Percentiles rank a stretch among this genome's conserved stretches.
phyloP scores from a whole-genome alignment of 2,888 invertebrate genomes.

The Pachydiplax longipennis region DNA sequence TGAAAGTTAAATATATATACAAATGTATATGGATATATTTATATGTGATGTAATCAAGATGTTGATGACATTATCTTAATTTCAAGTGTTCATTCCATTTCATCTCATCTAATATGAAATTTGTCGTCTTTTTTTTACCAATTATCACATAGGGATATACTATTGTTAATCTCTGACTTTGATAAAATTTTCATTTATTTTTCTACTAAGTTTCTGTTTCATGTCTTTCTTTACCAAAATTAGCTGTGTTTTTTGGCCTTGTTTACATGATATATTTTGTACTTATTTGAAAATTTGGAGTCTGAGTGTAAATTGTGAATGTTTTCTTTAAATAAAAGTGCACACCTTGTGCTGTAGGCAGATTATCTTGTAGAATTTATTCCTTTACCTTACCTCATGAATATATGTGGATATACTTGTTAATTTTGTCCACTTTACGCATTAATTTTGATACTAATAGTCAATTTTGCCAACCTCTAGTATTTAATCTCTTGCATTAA shows the following conservation, averaged over 20 bases:
- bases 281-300: neutral
- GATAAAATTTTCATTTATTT: neutral
- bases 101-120: neutral
- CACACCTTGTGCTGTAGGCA: neutral
- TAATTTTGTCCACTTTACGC: too few relatives aligned
- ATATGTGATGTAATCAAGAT: neutral
- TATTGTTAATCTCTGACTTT: neutral
- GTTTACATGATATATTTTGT: neutral
- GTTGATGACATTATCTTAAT: neutral
- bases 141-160: neutral
- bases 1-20: constrained; percentile 7
- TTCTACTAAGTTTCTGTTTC: neutral
- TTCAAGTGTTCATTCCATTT: neutral
- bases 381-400: too few relatives aligned
- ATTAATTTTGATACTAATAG: too few relatives aligned
- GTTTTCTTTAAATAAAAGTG: neutral
- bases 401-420: too few relatives aligned
- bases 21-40: constrained; percentile 19
- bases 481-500: too few relatives aligned
- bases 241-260: neutral
- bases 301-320: neutral
- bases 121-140: neutral
- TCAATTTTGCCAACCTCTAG: too few relatives aligned
- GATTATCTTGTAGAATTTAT: neutral
- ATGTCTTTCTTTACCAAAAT: neutral